Percentiles rank a stretch among this genome's conserved stretches.
Conservation (phyloP, 2,888 invertebrate species). For the Apomyelois bistriatella region DNA sequence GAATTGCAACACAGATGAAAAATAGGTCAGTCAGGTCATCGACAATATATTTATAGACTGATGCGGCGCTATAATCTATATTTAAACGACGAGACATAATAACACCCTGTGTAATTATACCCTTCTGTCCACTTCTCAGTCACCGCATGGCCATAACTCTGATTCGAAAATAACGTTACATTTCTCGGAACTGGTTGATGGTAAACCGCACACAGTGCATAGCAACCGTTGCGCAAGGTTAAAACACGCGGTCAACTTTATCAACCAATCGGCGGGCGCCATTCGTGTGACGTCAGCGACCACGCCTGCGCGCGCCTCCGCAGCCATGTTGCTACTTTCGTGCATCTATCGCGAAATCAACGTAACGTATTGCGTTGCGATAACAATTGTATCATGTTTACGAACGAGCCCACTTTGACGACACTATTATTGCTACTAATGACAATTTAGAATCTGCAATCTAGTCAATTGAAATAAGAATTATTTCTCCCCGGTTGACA, state of each 20-base stretch:
- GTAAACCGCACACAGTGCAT: constrained; percentile 54
- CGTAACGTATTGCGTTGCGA: constrained; percentile 31
- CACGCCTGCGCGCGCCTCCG: constrained; percentile 79
- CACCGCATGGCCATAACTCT: constrained; percentile 25
- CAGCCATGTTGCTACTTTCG: constrained; percentile 58
- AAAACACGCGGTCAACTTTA: constrained; percentile 51
- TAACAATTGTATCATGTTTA: constrained; percentile 41
- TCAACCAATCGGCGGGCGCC: constrained; percentile 52
- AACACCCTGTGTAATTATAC: constrained; percentile 7
- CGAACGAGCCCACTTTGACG: constrained; percentile 24
- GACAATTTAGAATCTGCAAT: constrained; percentile 34
- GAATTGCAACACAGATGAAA: background rate
- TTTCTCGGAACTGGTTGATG: constrained; percentile 56
- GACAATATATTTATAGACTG: background rate
- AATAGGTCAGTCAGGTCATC: constrained; percentile 5
- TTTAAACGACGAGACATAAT: constrained; percentile 5
- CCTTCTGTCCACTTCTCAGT: constrained; percentile 9
- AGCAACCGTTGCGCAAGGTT: constrained; percentile 77
- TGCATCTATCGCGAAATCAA: constrained; percentile 38
- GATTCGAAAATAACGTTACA: constrained; percentile 49
- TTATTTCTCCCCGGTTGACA: too few relatives aligned
- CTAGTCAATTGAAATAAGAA: constrained; percentile 31
- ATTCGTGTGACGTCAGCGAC: constrained; percentile 68
- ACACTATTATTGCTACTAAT: constrained; percentile 10
- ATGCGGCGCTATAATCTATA: background rate